These are phyloP conservation scores for Philopedon plagiatum DNA, from an alignment of 2,888 invertebrate species.

Conservation along the genomic window DNA sequence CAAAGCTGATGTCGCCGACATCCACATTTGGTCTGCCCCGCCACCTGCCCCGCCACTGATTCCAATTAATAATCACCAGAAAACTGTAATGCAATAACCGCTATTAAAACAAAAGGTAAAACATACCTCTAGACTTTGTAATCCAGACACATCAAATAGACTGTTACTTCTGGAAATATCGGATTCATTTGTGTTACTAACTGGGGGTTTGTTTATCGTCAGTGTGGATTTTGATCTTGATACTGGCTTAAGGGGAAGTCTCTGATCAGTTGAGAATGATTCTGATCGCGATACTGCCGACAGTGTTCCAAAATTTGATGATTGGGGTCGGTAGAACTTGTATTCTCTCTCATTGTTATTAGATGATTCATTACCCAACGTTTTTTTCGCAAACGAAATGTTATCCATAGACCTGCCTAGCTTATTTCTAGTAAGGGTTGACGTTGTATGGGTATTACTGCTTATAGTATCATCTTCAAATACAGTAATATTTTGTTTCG, in stretches of 20 bases:
- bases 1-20: no score
- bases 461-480: slow-evolving; percentile 68
- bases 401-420: slow-evolving; percentile 62
- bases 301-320: slow-evolving; percentile 33
- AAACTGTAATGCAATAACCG: background rate
- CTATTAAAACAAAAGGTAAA: background rate
- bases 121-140: slow-evolving; percentile 69
- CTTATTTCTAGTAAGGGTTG: slow-evolving; percentile 45
- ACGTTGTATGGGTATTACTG: slow-evolving; percentile 61
- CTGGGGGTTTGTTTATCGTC: slow-evolving; percentile 64
- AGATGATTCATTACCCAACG: slow-evolving; percentile 37
- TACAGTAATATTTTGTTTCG: slow-evolving; percentile 66
- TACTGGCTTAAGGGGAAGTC: slow-evolving; percentile 64
- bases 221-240: slow-evolving; percentile 69
- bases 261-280: slow-evolving; percentile 63
- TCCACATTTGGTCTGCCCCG: no score
- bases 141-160: slow-evolving; percentile 67
- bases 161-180: slow-evolving; percentile 64
- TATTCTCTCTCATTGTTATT: slow-evolving; percentile 55
- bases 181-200: slow-evolving; percentile 45
- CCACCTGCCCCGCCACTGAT: no score
- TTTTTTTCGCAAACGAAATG: slow-evolving; percentile 55
- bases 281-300: slow-evolving; percentile 61
- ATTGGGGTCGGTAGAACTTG: slow-evolving; percentile 59
- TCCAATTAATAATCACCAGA: background rate